Percentiles rank a stretch among this genome's conserved stretches.
phyloP scores from a whole-genome alignment of 2,797 vertebrate genomes.

The Poliocrania exsul region DNA sequence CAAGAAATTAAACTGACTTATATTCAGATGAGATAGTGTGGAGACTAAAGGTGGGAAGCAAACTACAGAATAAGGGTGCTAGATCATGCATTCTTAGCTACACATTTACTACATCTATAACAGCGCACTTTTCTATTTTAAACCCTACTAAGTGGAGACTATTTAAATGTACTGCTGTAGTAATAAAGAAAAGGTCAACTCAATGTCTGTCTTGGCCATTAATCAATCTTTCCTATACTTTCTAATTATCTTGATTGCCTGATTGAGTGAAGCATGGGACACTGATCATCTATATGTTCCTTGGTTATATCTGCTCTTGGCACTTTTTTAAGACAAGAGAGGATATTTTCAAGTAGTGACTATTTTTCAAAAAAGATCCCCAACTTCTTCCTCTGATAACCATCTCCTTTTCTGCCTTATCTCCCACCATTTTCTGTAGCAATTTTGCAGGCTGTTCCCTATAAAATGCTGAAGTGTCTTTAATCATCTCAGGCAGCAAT shows the following conservation, averaged over 20 bases:
- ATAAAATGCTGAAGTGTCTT: constrained; percentile 51
- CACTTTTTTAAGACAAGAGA: background rate
- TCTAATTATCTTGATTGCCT: constrained; percentile 70
- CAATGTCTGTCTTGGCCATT: constrained; percentile 64
- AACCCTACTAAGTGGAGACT: constrained; percentile 38
- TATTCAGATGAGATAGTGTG: background rate
- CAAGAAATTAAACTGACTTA: constrained; percentile 7
- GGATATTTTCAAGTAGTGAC: background rate
- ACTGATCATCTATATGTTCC: constrained; percentile 49
- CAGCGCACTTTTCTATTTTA: constrained; percentile 50
- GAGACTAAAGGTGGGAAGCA: background rate
- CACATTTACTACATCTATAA: constrained; percentile 41
- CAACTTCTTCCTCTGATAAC: background rate
- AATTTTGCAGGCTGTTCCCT: constrained; percentile 31
- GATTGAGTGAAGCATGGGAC: constrained; percentile 59
- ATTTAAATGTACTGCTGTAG: constrained; percentile 58
- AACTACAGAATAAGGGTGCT: background rate
- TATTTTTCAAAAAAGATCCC: background rate
- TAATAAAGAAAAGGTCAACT: constrained; percentile 68
- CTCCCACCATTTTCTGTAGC: constrained; percentile 5
- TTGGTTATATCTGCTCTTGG: background rate
- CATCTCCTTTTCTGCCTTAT: background rate
- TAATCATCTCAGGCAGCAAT: constrained; percentile 52
- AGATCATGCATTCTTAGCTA: constrained; percentile 16
- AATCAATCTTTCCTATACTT: constrained; percentile 68